These are phyloP conservation scores for Melieria omissa DNA, from an alignment of 2,888 invertebrate species.

Conservation along the genomic window DNA sequence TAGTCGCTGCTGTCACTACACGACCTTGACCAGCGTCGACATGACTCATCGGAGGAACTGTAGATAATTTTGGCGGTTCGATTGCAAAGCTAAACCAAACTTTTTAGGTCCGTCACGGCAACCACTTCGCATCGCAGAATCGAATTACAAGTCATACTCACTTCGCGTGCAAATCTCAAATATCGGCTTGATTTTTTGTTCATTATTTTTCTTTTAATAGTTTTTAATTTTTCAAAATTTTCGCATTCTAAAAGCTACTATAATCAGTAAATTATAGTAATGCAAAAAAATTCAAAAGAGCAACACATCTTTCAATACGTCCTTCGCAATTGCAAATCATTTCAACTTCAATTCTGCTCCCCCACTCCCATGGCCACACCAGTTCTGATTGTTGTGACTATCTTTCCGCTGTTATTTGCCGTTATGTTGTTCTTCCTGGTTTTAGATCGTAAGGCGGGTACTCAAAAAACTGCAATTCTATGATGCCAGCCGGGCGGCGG, in stretches of 20 bases:
- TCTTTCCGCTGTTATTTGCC: constrained; percentile 39
- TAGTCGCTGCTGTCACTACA: no score
- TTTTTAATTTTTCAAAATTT: constrained; percentile 8
- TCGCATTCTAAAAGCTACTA: not conserved
- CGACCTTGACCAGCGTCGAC: no score
- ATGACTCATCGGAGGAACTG: no score
- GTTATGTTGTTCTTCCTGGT: constrained; percentile 36
- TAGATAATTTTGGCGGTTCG: no score
- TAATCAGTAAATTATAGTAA: constrained; percentile 4
- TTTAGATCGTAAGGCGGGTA: constrained; percentile 47
- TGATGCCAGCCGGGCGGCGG: constrained; percentile 35
- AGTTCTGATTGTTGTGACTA: constrained; percentile 4
- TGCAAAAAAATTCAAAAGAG: constrained; percentile 6
- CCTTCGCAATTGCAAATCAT: not conserved
- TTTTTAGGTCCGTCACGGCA: no score
- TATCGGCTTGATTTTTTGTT: no score
- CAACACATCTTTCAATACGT: constrained; percentile 2
- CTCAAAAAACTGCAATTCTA: constrained; percentile 44
- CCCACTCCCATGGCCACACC: not conserved
- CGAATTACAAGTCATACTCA: no score
- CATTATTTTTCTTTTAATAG: not conserved
- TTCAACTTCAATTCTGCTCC: not conserved
- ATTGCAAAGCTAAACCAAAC: no score
- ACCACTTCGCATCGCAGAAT: no score
- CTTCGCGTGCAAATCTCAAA: no score